Evolutionary conservation across 2,113 vertebrate genomes (phyloP).

Genomic region (Leptobrachium leishanense): DNA sequence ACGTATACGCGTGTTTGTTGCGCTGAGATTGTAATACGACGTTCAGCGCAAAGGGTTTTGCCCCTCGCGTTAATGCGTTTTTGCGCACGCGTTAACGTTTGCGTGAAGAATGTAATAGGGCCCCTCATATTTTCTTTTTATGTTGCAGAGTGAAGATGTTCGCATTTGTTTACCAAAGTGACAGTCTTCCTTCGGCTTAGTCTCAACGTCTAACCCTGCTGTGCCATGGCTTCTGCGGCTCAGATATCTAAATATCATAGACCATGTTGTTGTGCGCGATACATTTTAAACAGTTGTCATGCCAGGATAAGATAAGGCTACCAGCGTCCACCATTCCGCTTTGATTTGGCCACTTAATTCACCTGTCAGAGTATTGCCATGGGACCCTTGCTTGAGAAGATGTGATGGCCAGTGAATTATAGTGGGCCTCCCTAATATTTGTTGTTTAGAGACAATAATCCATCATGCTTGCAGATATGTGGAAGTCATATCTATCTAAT

Average conservation of each 20-base stretch:
- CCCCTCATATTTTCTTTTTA: too few relatives aligned
- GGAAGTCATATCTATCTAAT: constrained; percentile 19
- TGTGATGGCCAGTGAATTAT: constrained; percentile 11
- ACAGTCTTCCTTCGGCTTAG: neutral
- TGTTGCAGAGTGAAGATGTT: too few relatives aligned
- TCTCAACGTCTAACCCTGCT: neutral
- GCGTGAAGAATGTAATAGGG: too few relatives aligned
- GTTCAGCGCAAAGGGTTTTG: too few relatives aligned
- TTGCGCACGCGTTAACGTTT: too few relatives aligned
- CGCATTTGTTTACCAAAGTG: too few relatives aligned
- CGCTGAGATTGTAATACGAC: too few relatives aligned
- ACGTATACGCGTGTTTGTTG: too few relatives aligned
- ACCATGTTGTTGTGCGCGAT: neutral
- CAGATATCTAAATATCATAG: neutral
- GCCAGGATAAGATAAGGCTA: constrained; percentile 4
- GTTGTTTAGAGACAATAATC: constrained; percentile 37
- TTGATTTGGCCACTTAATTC: constrained; percentile 3
- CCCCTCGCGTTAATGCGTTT: too few relatives aligned
- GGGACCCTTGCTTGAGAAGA: constrained; percentile 22
- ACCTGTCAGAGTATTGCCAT: constrained; percentile 32
- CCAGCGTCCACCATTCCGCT: neutral
- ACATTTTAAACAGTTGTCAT: neutral
- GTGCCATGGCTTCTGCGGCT: neutral
- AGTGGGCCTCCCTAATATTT: constrained; percentile 26
- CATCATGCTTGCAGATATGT: constrained; percentile 28